Conservation (phyloP, 1,140 invertebrate species). For the Drosophila bifasciata region DNA sequence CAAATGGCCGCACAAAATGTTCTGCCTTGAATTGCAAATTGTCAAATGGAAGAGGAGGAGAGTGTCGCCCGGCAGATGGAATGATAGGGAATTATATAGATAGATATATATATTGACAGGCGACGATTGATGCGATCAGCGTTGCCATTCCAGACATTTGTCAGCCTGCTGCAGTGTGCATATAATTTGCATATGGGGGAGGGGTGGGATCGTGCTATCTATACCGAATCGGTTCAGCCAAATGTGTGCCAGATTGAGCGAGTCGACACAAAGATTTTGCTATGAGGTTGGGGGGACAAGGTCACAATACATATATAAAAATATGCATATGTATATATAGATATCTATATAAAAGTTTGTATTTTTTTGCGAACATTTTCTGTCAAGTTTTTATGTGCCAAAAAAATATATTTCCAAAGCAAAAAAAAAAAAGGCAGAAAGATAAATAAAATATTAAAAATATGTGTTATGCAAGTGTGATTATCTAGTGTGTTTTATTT, state of each 20-base stretch:
- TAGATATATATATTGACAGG: slow-evolving; percentile 31
- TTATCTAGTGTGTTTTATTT: slow-evolving; percentile 43
- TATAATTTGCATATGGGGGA: slow-evolving; percentile 62
- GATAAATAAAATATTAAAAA: slow-evolving; percentile 48
- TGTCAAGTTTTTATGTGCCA: slow-evolving; percentile 28
- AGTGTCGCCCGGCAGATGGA: slow-evolving; percentile 10
- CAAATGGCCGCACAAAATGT: slow-evolving; percentile 39
- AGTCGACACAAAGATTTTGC: not conserved
- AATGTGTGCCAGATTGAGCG: slow-evolving; percentile 72
- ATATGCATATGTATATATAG: slow-evolving; percentile 32
- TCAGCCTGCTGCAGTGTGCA: slow-evolving; percentile 51
- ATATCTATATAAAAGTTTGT: slow-evolving; percentile 21
- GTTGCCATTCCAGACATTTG: slow-evolving; percentile 65
- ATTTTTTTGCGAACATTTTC: slow-evolving; percentile 21
- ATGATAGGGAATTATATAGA: slow-evolving; percentile 35
- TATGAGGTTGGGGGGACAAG: slow-evolving; percentile 23
- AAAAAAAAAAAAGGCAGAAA: slow-evolving; percentile 16
- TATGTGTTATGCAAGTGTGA: slow-evolving; percentile 70
- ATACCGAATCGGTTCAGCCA: slow-evolving; percentile 53
- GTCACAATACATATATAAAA: slow-evolving; percentile 27
- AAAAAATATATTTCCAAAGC: slow-evolving; percentile 5
- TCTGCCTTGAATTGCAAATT: slow-evolving; percentile 62
- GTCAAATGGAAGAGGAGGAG: slow-evolving; percentile 9
- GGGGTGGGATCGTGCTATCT: slow-evolving; percentile 54
- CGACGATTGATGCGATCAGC: slow-evolving; percentile 71